A percentile compares a stretch with the other conserved stretches of the same genome.
Evolutionary conservation across 2,888 invertebrate genomes (phyloP).

Genomic region (Halictus quadricinctus): DNA sequence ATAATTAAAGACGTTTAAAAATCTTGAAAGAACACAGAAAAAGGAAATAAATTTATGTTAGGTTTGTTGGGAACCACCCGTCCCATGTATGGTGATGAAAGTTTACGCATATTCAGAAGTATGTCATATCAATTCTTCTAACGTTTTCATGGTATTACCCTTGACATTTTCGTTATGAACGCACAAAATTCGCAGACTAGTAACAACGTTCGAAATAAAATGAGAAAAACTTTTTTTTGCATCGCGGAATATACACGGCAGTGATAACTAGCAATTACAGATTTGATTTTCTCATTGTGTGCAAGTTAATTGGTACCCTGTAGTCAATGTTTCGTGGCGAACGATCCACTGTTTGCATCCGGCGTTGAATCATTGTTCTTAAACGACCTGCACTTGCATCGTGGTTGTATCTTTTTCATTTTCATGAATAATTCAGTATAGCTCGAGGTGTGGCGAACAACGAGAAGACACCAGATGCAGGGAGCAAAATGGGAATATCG

Average conservation of each 20-base stretch:
- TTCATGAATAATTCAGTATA: constrained; percentile 46
- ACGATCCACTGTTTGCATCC: background rate
- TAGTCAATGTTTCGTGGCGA: background rate
- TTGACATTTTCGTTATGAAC: background rate
- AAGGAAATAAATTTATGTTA: too few relatives aligned
- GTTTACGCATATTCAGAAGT: too few relatives aligned
- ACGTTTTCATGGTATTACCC: background rate
- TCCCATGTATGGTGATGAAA: too few relatives aligned
- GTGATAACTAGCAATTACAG: background rate
- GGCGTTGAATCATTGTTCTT: constrained; percentile 6
- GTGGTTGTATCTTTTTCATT: constrained; percentile 12
- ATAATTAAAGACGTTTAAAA: too few relatives aligned
- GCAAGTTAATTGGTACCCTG: background rate
- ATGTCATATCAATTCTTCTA: background rate
- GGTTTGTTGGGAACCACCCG: too few relatives aligned
- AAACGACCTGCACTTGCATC: constrained; percentile 8
- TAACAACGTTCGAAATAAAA: background rate
- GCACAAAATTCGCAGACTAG: background rate
- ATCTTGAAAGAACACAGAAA: too few relatives aligned
- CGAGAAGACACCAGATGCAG: constrained; percentile 19
- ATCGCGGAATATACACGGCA: background rate
- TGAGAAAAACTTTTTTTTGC: background rate
- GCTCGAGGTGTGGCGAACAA: constrained; percentile 21
- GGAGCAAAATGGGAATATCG: constrained; percentile 20
- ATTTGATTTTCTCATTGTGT: background rate